Base-by-base conservation (phyloP, 2,888 invertebrate genomes). In the Erannis defoliaria region DNA sequence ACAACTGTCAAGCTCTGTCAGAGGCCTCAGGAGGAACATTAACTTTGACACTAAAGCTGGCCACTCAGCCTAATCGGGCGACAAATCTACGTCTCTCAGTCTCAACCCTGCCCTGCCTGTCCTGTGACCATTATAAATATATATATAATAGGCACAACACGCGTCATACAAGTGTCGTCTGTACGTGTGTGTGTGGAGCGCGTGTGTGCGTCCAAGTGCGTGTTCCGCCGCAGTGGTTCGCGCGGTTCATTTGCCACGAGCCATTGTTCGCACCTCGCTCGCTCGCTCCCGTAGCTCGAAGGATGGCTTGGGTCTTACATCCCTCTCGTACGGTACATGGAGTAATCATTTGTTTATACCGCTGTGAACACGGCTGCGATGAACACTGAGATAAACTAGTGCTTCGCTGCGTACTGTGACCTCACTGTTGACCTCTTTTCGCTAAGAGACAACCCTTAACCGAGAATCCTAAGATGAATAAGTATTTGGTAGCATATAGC, bases 161-260 rank as follows among this genome's bases (percentile, higher is more conserved):
- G n/a, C n/a, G 21, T 6, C n/a, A 40, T 18, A 14, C n/a, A n/a
- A n/a, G n/a, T n/a, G n/a, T n/a, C 1, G 40, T 19, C 10, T 0
- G 40, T 42, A 2, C n/a, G 5, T 42, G 21, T 14, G 19, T 35
- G 33, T 31, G 46, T n/a, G 16, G 16, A 4, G 18, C 45, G 45
- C 21, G 42, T 35, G 54, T 60, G 60, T 60, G 60, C 60, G 60
- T 29, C 37, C 38, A 45, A 50, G 45, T 61, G 61, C 61, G 61
- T 50, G 18, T 61, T 61, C 61, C 50, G 14, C 1, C 45, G 45
- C 61, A 49, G 12, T 55, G 55, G 50, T 14, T 45, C 59, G 6
- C 21, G 8, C 61, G 50, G 50, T 55, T 54, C 59, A 54, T 49
- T 60, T 60, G 40, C 49, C 59, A 9, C 46, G 21, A 21, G 29